phyloP scores from a whole-genome alignment of 2,888 invertebrate species.

The Pimpla rufipes region DNA sequence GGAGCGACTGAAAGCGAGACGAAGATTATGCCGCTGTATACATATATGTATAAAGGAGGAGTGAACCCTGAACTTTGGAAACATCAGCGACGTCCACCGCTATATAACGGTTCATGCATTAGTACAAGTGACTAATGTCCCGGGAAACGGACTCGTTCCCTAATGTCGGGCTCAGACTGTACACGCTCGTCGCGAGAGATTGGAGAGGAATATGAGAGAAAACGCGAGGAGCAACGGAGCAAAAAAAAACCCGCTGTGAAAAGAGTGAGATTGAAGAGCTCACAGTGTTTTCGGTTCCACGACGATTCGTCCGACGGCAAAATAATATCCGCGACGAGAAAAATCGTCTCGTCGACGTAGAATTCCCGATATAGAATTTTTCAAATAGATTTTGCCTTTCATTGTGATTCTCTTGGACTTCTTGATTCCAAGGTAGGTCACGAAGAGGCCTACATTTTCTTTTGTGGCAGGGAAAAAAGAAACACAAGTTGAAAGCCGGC shows the following conservation, averaged over 20 bases:
- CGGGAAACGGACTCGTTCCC: constrained; percentile 5
- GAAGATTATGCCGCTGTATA: constrained; percentile 15
- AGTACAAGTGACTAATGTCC: constrained; percentile 14
- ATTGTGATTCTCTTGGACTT: too few species aligned
- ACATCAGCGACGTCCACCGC: neutral
- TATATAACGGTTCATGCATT: neutral
- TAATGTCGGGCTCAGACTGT: constrained; percentile 19
- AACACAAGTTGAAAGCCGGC: too few species aligned
- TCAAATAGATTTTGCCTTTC: too few species aligned
- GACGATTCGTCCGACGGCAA: too few species aligned
- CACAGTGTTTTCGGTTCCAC: neutral
- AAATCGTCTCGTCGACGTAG: too few species aligned
- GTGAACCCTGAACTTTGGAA: constrained; percentile 46
- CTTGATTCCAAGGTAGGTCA: too few species aligned
- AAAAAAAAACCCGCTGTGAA: neutral
- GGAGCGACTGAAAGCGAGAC: neutral
- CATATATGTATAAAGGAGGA: neutral
- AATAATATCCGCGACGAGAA: too few species aligned
- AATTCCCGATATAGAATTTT: too few species aligned
- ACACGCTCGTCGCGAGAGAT: neutral
- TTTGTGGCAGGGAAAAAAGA: too few species aligned
- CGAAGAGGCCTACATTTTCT: too few species aligned
- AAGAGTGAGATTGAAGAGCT: neutral
- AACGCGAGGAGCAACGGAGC: constrained; percentile 7
- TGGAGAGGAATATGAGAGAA: neutral